Evolutionary conservation across 92 coral and sea anemone genomes (phyloP), one percentile per base, ranked within the genome.

Genomic region (Galaxea fascicularis): DNA sequence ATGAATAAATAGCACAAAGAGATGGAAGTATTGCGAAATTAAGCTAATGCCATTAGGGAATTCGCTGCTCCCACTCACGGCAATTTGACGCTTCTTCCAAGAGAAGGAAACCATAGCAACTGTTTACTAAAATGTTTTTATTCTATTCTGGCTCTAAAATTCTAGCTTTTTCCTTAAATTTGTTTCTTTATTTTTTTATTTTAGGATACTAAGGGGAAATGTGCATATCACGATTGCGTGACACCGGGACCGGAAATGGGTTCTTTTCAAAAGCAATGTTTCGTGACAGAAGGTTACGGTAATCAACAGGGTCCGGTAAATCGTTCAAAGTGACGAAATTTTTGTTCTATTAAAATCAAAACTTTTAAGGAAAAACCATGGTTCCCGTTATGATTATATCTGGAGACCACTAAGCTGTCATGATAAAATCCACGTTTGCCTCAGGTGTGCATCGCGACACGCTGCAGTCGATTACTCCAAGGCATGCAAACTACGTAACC

Each of bases 161-260:
- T 35, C 41, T 2, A 35, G 41, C 41, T 35, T 2, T 35, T 35
- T 35, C 6, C 41, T 35, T 35, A 2, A 35, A 35, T 35, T 35
- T 6, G 6, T 35, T 35, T 35, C 6, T 25, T n/a, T 10, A 45
- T 13, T 71, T 21, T 17, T 12, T 10, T 0, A 1, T 41, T n/a
- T 17, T 71, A 17, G 4, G 8, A 47, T 11, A n/a, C 9, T 28
- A 71, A 53, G 15, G 58, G 6, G 18, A 57, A 14, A 5, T 57
- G 14, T 53, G 24, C 13, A 10, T 54, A 31, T 60, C n/a, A 13
- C 22, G 25, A 5, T 78, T 79, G 75, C 74, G 84, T 79, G 84
- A 79, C 84, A 15, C 58, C 58, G 59, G 82, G 71, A 77, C 29
- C 58, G 84, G 75, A 79, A 66, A 51, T 66, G 52, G 52, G 24